Base-by-base conservation (phyloP, 2,797 vertebrate species). In the Pachyuromys duprasi region DNA sequence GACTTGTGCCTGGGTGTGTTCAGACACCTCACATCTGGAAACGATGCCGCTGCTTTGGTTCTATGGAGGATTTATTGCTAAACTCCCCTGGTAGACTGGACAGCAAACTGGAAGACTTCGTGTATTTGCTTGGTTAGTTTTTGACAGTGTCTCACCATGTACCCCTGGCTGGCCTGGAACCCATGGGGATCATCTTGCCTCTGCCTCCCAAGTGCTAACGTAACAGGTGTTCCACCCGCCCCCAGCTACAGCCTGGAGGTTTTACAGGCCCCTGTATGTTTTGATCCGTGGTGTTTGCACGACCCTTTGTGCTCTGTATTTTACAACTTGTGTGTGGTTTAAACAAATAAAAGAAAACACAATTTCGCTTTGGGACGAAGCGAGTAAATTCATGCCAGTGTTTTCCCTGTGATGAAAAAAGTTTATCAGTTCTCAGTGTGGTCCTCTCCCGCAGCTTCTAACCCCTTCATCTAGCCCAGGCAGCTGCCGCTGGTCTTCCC, bases 231-330 rank as follows among this genome's bases (percentile, higher is more conserved):
- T 65, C 28, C 8, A 3, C n/a, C 36, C 18, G 1, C 7, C 39
- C 42, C 81, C 42, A 26, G 63, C 31, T 53, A 24, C 31, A 15
- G 42, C 53, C 28, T 24, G 39, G 42, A 67, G 49, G 82, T 70
- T 31, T 36, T 33, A 15, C 0, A 70, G 45, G 5, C 33, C 39
- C 26, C 8, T 5, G 36, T 4, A 31, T 26, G 15, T 8, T 93
- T 95, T 83, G 76, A 60, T 75, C 53, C 80, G 60, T 57, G n/a
- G 55, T 69, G 60, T 92, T 90, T 45, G 28, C 45, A 72, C 90
- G 90, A 60, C 4, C 8, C 15, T 42, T 69, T 55, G 26, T 24
- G 42, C 12, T 79, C 4, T 33, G 3, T 67, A 86, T 60, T 55
- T 57, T 81, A 2, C 60, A 72, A 72, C 87, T 86, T 14, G 28